Percentiles rank a stretch among this genome's conserved stretches.
Evolutionary conservation across 2,888 invertebrate genomes (phyloP).

Genomic region (Aspidiotus rigidus): DNA sequence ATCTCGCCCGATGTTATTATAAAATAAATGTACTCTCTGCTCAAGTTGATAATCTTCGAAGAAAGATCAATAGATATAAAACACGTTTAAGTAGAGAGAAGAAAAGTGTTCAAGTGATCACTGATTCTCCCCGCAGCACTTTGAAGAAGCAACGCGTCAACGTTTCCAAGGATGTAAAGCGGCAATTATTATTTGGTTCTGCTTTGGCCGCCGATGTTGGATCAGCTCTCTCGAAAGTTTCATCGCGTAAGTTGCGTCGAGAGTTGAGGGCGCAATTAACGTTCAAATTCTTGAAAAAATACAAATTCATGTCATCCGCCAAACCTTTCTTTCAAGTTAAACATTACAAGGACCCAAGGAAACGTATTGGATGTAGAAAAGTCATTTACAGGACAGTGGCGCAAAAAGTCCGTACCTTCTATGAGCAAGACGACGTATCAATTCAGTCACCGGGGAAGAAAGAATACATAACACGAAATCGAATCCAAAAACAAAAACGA

Average conservation of each 20-base stretch:
- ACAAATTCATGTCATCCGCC: not conserved
- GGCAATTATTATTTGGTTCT: not conserved
- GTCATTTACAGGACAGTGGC: not conserved
- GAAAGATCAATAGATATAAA: too few species aligned
- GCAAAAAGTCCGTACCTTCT: conserved; percentile 31
- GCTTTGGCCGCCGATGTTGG: not conserved
- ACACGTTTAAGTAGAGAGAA: too few species aligned
- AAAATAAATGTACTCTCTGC: too few species aligned
- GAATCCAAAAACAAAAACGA: conserved; percentile 31
- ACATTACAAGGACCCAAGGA: not conserved
- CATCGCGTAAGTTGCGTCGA: not conserved
- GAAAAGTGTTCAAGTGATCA: too few species aligned
- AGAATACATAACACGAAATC: conserved; percentile 35
- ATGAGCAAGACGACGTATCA: conserved; percentile 34
- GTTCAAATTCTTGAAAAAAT: not conserved
- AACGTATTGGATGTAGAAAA: not conserved
- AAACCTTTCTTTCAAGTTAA: not conserved
- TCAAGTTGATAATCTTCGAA: too few species aligned
- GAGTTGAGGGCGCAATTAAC: not conserved
- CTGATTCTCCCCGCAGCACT: not conserved
- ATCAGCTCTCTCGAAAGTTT: not conserved
- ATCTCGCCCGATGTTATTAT: not conserved
- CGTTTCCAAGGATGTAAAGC: not conserved
- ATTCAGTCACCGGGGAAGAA: conserved; percentile 36
- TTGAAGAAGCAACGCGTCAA: not conserved